Conservation (phyloP, 2,888 invertebrate species). For the Lasioglossum malachurum region DNA sequence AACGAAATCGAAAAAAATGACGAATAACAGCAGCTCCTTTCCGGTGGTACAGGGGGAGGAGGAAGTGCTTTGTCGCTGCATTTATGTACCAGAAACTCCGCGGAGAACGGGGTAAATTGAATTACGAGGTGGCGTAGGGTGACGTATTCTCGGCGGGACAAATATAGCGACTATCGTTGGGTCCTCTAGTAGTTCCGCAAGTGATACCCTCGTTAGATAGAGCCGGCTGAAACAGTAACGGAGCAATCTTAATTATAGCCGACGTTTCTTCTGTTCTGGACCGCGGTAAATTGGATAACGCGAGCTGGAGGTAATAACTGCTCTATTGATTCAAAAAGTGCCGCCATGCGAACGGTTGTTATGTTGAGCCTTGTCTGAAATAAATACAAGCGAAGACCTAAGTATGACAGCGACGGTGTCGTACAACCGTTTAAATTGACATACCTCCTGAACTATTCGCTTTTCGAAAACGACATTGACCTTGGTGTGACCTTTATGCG, state of each 20-base stretch:
- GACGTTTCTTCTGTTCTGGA: background rate
- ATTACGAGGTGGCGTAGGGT: slow-evolving; percentile 38
- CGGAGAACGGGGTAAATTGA: slow-evolving; percentile 55
- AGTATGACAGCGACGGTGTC: too few species aligned
- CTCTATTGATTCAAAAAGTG: too few species aligned
- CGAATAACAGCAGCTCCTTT: background rate
- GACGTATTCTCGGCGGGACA: slow-evolving; percentile 27
- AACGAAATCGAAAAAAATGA: background rate
- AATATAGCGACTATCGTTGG: background rate
- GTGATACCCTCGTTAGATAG: background rate
- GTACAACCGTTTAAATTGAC: too few species aligned
- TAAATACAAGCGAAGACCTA: too few species aligned
- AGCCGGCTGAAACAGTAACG: background rate
- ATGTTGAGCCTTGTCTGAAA: too few species aligned
- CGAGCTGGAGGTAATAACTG: too few species aligned
- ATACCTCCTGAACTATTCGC: too few species aligned
- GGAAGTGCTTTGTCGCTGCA: background rate
- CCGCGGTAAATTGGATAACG: background rate
- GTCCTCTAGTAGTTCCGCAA: background rate
- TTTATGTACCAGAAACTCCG: slow-evolving; percentile 34
- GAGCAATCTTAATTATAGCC: background rate
- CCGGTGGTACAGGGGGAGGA: too few species aligned
- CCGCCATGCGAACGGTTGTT: too few species aligned
- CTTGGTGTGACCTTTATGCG: too few species aligned
- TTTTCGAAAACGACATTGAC: too few species aligned